phyloP scores from a whole-genome alignment of 1,140 invertebrate genomes.

The Brachionus plicatilis region DNA sequence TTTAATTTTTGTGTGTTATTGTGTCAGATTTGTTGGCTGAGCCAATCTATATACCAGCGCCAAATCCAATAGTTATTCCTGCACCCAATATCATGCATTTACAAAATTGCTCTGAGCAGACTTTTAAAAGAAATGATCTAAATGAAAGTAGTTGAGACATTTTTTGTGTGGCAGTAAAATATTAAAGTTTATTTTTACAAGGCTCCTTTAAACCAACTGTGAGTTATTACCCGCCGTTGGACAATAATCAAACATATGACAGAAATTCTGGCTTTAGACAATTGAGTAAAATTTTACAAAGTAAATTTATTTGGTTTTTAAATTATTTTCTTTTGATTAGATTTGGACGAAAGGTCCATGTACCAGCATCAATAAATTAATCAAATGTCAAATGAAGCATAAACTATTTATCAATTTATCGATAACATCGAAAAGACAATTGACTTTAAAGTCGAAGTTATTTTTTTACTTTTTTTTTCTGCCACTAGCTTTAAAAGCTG shows the following conservation, averaged over 20 bases:
- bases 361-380: not conserved
- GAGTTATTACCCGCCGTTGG: not conserved
- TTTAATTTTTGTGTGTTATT: not conserved
- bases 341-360: not conserved
- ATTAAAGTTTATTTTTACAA: not conserved
- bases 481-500: not conserved
- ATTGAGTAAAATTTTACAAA: not conserved
- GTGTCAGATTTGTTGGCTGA: conserved; percentile 7
- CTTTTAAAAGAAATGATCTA: not conserved
- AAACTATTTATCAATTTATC: conserved; percentile 12
- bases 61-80: conserved; percentile 36
- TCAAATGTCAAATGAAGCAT: not conserved
- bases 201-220: not conserved
- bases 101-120: not conserved
- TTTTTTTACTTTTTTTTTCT: not conserved
- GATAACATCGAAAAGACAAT: not conserved
- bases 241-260: not conserved
- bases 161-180: not conserved
- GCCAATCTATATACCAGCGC: conserved; percentile 38
- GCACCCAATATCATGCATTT: conserved; percentile 6
- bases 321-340: not conserved
- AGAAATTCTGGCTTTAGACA: conserved; percentile 18
- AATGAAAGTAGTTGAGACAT: not conserved
- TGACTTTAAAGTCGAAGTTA: conserved; percentile 11
- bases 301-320: not conserved